Evolutionary conservation across 2,797 vertebrate species (phyloP), one percentile per base, ranked within the genome.

Genomic region (Denticeps clupeoides): DNA sequence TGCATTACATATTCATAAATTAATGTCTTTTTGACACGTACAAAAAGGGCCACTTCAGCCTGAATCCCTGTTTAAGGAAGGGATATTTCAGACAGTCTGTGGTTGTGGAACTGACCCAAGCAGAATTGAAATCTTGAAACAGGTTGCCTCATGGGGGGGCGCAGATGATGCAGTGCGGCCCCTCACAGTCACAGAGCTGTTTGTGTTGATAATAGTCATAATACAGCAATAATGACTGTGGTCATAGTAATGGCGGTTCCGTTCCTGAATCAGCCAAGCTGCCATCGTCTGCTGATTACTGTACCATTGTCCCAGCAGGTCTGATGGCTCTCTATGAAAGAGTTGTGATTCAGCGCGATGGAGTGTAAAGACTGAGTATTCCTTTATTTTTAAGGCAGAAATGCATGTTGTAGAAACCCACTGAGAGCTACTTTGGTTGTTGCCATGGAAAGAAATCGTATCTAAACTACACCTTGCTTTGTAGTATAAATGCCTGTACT

Each of bases 131-230:
- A 38, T 38, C 35, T 38, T 35, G 38, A 18, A 18, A 35, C 9
- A 38, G 4, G 13, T 38, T 11, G 16, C 35, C 35, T 19, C 11
- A 38, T 18, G 35, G 18, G 38, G 18, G 35, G 38, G 35, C 18
- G 35, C 8, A 19, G 16, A 21, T 38, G 35, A 38, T 38, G 35
- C 38, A 38, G 18, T 38, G 35, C 13, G 2, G 9, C 10, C 10
- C 3, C 15, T 18, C 35, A 9, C 18, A 65, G 71, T 66, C 65
- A 69, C 73, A 70, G 70, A 78, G 71, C 59, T 69, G 64, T 79
- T 80, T 73, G 74, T 71, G 66, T 64, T 63, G 59, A 75, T 74
- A 74, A 76, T 69, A 71, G 71, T 66, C 62, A 65, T 65, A 63
- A 47, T 66, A 53, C 50, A 19, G 12, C 49, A 57, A 55, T 77